phyloP scores from a whole-genome alignment of 2,888 invertebrate species.

The Melanostoma mellinum region DNA sequence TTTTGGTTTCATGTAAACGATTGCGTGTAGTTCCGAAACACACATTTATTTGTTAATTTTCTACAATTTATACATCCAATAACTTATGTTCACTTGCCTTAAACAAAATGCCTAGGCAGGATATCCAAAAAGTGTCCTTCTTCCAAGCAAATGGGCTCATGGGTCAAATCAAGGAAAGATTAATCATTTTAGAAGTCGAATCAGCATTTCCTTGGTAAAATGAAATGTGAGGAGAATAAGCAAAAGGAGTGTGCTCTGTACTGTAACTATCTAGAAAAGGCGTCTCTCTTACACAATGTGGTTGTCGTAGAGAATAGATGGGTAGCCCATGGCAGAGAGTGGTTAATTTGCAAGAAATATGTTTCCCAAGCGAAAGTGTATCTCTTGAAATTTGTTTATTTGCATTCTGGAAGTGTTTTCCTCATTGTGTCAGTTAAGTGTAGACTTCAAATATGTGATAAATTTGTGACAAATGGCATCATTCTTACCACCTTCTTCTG shows the following conservation, averaged over 20 bases:
- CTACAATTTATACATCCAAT: slow-evolving; percentile 16
- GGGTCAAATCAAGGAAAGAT: slow-evolving; percentile 20
- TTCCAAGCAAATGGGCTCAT: slow-evolving; percentile 5
- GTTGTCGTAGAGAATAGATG: too few relatives aligned
- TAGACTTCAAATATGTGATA: slow-evolving; percentile 1
- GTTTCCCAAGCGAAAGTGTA: background rate
- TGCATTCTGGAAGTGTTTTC: background rate
- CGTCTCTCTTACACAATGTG: too few relatives aligned
- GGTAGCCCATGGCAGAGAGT: too few relatives aligned
- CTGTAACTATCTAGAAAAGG: too few relatives aligned
- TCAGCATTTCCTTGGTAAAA: slow-evolving; percentile 7
- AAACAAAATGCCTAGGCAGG: background rate
- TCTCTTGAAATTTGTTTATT: background rate
- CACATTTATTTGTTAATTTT: slow-evolving; percentile 6
- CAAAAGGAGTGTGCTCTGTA: slow-evolving; percentile 2
- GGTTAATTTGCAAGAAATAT: too few relatives aligned
- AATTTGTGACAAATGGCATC: background rate
- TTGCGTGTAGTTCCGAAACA: background rate
- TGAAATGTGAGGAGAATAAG: background rate
- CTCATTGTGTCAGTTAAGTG: slow-evolving; percentile 8
- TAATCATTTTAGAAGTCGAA: slow-evolving; percentile 11
- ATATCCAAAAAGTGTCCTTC: slow-evolving; percentile 4
- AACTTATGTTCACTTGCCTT: background rate
- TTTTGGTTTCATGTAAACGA: slow-evolving; percentile 11
- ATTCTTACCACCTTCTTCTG: slow-evolving; percentile 3